phyloP scores from a whole-genome alignment of 1,140 invertebrate genomes.

The Platyura marginata region DNA sequence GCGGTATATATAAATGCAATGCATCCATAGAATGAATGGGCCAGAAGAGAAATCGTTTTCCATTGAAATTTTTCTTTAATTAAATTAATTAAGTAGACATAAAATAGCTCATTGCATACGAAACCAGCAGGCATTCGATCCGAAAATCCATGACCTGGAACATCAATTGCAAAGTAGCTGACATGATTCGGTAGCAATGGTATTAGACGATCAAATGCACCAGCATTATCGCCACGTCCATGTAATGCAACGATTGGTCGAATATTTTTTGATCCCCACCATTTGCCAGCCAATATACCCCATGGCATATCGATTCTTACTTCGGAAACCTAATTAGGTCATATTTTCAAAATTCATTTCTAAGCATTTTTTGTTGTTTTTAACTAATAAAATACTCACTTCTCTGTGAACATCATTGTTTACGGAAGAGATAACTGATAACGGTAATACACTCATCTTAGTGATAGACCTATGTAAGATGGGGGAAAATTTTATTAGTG shows the following conservation, averaged over 20 bases:
- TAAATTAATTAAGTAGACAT: background rate
- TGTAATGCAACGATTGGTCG: constrained; percentile 43
- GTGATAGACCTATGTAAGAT: no score
- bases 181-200: constrained; percentile 31
- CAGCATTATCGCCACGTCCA: constrained; percentile 51
- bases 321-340: no score
- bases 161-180: constrained; percentile 40
- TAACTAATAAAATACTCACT: no score
- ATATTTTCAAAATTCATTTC: no score
- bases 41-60: constrained; percentile 36
- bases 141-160: constrained; percentile 21
- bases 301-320: constrained; percentile 9
- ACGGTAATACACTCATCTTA: no score
- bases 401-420: no score
- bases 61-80: constrained; percentile 18
- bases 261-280: constrained; percentile 34
- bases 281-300: constrained; percentile 6
- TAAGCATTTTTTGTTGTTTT: no score
- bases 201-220: constrained; percentile 40
- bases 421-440: no score
- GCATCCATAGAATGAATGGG: constrained; percentile 40
- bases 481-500: no score
- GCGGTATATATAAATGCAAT: constrained; percentile 28
- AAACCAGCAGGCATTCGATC: background rate
- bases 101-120: constrained; percentile 8